Conservation (phyloP, 2,113 vertebrate genomes). For the Marmota monax region DNA sequence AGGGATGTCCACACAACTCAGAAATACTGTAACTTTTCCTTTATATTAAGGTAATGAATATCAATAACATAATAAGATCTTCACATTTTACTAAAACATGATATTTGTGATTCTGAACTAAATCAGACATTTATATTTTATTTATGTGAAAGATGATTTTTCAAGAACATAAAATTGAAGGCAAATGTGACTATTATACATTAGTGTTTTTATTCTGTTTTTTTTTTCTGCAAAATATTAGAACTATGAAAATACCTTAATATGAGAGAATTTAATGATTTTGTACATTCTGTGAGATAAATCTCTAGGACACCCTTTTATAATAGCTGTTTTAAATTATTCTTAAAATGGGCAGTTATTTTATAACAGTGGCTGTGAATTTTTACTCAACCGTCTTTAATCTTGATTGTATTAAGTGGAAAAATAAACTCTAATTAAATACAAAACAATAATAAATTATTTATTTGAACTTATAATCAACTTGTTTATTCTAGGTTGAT, state of each 20-base stretch:
- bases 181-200: not conserved
- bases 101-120: conserved; percentile 40
- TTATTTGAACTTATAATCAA: not conserved
- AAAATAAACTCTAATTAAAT: not conserved
- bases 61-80: conserved; percentile 25
- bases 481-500: not conserved
- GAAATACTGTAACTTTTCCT: conserved; percentile 66
- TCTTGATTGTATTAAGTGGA: not conserved
- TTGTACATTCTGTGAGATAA: not conserved
- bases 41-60: conserved; percentile 69
- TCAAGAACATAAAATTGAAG: not conserved
- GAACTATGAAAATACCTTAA: not conserved
- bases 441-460: not conserved
- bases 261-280: not conserved
- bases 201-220: not conserved
- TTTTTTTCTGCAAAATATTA: not conserved
- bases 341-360: not conserved
- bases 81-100: not conserved
- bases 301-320: not conserved
- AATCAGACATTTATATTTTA: not conserved
- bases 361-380: not conserved
- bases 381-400: not conserved
- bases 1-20: not conserved
- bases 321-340: not conserved
- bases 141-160: not conserved